phyloP scores from a whole-genome alignment of 2,888 invertebrate genomes.

The Coenonympha glycerion region DNA sequence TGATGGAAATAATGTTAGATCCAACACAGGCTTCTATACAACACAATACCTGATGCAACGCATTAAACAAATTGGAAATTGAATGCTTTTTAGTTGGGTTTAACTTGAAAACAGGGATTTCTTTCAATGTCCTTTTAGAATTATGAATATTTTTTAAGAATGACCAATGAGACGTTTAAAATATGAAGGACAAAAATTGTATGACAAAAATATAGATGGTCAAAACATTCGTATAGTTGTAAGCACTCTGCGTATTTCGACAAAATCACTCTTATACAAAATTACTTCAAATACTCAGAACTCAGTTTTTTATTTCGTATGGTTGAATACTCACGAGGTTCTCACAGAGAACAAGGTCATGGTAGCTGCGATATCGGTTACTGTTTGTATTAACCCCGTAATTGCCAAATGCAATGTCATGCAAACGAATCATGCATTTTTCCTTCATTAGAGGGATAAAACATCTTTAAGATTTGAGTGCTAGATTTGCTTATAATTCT shows the following conservation, averaged over 20 bases:
- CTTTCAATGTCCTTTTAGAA: too few species aligned
- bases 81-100: too few species aligned
- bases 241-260: neutral
- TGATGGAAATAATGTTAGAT: neutral
- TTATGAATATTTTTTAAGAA: too few species aligned
- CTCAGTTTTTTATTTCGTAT: neutral
- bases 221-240: neutral
- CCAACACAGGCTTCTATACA: neutral
- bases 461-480: neutral
- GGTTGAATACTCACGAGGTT: constrained; percentile 1
- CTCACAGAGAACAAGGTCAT: constrained; percentile 40
- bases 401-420: constrained; percentile 49
- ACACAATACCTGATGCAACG: neutral
- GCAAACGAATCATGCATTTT: constrained; percentile 28
- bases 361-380: constrained; percentile 42
- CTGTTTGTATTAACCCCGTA: constrained; percentile 39
- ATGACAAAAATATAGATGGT: neutral
- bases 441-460: constrained; percentile 12
- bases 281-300: neutral
- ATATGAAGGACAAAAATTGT: too few species aligned
- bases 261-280: neutral
- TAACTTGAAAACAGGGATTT: too few species aligned
- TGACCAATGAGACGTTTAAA: too few species aligned
- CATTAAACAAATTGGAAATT: too few species aligned
- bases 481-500: constrained; percentile 1